Base-by-base conservation (phyloP, 2,113 vertebrate genomes). In the Hassar affinis region DNA sequence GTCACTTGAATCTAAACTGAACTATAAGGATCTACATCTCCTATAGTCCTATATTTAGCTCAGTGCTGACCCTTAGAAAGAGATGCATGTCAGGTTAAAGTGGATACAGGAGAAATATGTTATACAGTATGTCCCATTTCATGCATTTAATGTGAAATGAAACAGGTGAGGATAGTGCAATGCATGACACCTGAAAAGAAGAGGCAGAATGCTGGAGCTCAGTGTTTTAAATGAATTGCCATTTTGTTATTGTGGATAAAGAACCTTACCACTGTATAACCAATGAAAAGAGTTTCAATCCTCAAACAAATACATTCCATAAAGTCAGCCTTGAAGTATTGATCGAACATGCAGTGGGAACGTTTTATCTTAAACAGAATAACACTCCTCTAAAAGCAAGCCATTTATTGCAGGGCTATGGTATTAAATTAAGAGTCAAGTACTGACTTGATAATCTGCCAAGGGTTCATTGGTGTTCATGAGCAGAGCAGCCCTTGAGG, bases 211-310 rank as follows among this genome's bases (percentile, higher is more conserved):
- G 27, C 27, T 57, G 6, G 6, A n/a, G 59, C n/a, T 49, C 56
- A 62, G 17, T 49, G 18, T 68, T 84, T 84, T 69, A 47, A 76
- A 87, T 74, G 33, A 66, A 72, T 82, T 30, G 30, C 9, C 18
- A 57, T 30, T 45, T 57, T 47, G 75, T 57, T 72, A 30, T 62
- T 74, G 74, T 78, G 82, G n/a, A 74, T 81, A 51, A 66, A 71
- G n/a, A 57, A 59, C 35, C n/a, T 74, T 79, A 77, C 35, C 42
- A 71, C 22, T 84, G 81, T 62, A 11, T 35, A 74, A 20, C n/a
- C 25, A 71, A 69, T n/a, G 27, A 62, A 47, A 30, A 33, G 33
- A 49, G 27, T 10, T n/a, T 76, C 27, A 57, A 33, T 66, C 14
- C 78, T 59, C 45, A 75, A 68, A 51, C 51, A 51, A 71, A 71